Percentiles rank a stretch among this genome's conserved stretches.
Conservation (phyloP, 2,113 vertebrate species). For the Cryptoleucopteryx plumbea region DNA sequence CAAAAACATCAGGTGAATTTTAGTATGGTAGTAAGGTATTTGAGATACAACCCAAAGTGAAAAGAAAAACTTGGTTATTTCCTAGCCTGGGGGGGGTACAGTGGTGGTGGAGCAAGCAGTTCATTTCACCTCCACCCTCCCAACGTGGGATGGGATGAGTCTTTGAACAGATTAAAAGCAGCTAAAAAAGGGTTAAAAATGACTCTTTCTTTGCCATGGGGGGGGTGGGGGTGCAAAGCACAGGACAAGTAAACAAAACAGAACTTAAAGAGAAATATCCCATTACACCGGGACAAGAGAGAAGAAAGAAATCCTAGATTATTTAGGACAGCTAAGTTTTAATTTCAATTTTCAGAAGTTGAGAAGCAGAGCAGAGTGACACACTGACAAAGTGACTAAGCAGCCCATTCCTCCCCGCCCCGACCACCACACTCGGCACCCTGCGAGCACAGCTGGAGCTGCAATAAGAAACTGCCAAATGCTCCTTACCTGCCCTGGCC, state of each 20-base stretch:
- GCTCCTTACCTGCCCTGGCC: constrained; percentile 53
- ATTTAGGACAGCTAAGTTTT: background rate
- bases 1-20: background rate
- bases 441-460: background rate
- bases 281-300: rapidly evolving
- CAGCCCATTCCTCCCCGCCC: background rate
- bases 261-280: background rate
- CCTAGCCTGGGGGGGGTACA: background rate
- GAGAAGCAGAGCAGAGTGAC: background rate
- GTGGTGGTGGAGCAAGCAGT: background rate
- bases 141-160: rapidly evolving
- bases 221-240: background rate
- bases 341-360: background rate
- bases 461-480: background rate
- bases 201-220: background rate
- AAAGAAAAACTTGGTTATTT: background rate
- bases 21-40: background rate
- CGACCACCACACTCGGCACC: background rate
- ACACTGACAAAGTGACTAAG: background rate
- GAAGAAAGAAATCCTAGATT: background rate
- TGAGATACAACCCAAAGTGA: background rate
- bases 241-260: background rate
- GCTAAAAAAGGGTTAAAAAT: background rate
- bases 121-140: background rate
- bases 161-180: background rate